Evolutionary conservation across 2,113 vertebrate genomes (phyloP), one percentile per base, ranked within the genome.

Genomic region (Nycticryphes semicollaris): DNA sequence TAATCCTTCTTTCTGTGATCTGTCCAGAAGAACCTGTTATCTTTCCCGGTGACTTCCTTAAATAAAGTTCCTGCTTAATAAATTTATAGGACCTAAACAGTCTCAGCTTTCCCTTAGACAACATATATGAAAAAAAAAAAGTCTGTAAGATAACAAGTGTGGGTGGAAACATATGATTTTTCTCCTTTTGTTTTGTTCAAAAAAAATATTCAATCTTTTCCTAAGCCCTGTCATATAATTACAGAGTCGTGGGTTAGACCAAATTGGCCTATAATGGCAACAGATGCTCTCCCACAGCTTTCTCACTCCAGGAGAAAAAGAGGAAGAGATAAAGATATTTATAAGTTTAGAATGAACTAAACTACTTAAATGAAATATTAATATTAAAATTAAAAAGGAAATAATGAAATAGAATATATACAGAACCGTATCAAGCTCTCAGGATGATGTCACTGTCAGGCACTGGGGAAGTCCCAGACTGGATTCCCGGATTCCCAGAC

Each of bases 191-290:
- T 2, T 4, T 59, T 45, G 3, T 33, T 82, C 57, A 14, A 10
- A 25, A 25, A 72, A 53, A 6, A 4, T 4, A 6, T 27, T 12
- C 30, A 31, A 31, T 72, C 3, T 66, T 74, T 75, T 74, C 12
- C 54, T 72, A 63, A 57, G 0, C 8, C 5, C 2, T 25, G 30
- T 19, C 9, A 24, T 9, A 4, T 15, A 83, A 59, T 1, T 1
- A 39, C 3, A 45, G 5, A 63, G 6, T 53, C 13, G 5, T 53
- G 25, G 51, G 14, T 53, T 53, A 53, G 25, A 25, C 50, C 14
- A 15, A 27, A 51, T 51, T 51, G 25, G 51, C 51, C 51, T 28
- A 53, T 16, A 25, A 27, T 9, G 15, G 51, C 14, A 9, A 53
- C 51, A 53, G 51, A 53, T 53, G 25, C 25, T 53, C 50, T 51